These are phyloP conservation scores for Protomyctophum bolini DNA, from an alignment of 2,113 vertebrate species.

Conservation along the genomic window DNA sequence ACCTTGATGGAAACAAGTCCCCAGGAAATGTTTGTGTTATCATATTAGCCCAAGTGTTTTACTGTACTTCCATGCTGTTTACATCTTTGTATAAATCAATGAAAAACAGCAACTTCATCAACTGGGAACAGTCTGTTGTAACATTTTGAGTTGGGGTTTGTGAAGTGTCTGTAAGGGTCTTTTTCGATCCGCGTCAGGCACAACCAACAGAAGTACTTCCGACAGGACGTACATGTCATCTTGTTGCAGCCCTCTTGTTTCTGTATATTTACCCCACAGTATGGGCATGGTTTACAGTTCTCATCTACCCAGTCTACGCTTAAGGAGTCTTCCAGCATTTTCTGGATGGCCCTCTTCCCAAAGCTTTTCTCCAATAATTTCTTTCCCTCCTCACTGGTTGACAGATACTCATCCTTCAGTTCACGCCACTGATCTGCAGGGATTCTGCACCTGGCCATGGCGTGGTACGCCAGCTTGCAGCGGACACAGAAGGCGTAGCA, in stretches of 20 bases:
- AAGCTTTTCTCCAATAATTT: slow-evolving; percentile 88
- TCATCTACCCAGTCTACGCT: slow-evolving; percentile 91
- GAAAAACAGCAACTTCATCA: too few relatives aligned
- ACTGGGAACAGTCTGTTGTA: slow-evolving; percentile 70
- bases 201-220: slow-evolving; percentile 93
- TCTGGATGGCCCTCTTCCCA: slow-evolving; percentile 89
- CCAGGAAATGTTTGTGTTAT: too few relatives aligned
- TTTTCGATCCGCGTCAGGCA: slow-evolving; percentile 83
- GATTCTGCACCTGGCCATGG: slow-evolving; percentile 88
- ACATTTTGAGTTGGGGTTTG: slow-evolving; percentile 83
- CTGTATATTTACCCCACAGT: slow-evolving; percentile 88
- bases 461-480: slow-evolving; percentile 92
- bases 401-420: slow-evolving; percentile 85
- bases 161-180: slow-evolving; percentile 91
- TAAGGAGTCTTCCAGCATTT: slow-evolving; percentile 89
- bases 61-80: too few relatives aligned
- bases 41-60: too few relatives aligned
- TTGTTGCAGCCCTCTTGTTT: slow-evolving; percentile 97
- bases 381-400: slow-evolving; percentile 78
- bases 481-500: slow-evolving; percentile 94
- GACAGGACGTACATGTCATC: slow-evolving; percentile 93
- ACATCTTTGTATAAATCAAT: too few relatives aligned
- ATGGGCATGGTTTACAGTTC: slow-evolving; percentile 92
- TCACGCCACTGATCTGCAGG: slow-evolving; percentile 85
- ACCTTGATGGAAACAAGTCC: too few relatives aligned